Percentiles rank a stretch among this genome's conserved stretches.
Conservation (phyloP, 2,888 invertebrate species). For the Calliopum simillimum region DNA sequence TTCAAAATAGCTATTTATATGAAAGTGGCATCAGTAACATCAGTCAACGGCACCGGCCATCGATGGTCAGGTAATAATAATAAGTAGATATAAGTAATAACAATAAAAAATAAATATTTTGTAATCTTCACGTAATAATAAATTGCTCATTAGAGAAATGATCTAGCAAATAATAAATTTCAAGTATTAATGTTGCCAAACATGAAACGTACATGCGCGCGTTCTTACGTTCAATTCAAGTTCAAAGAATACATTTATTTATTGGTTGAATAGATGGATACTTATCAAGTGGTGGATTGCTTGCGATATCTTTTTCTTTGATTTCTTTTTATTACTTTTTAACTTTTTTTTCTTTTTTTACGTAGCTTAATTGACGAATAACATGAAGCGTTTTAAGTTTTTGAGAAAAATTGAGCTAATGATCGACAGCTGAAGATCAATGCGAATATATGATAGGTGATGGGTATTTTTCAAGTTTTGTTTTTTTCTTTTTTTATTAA, state of each 20-base stretch:
- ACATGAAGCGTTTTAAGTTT: too few species aligned
- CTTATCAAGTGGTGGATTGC: background rate
- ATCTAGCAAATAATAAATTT: constrained; percentile 23
- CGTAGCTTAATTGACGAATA: background rate
- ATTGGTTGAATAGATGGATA: too few species aligned
- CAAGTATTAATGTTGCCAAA: background rate
- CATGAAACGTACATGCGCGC: background rate
- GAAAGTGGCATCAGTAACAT: too few species aligned
- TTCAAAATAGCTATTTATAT: too few species aligned
- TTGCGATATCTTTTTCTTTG: background rate
- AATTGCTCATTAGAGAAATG: constrained; percentile 25
- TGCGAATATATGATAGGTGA: background rate
- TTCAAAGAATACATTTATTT: too few species aligned
- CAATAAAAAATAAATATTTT: constrained; percentile 7
- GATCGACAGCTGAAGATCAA: too few species aligned
- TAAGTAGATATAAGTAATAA: too few species aligned
- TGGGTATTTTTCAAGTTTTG: background rate
- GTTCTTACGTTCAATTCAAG: too few species aligned
- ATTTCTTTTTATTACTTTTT: background rate
- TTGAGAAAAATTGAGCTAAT: too few species aligned
- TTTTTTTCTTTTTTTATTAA: background rate
- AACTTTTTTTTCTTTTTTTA: background rate
- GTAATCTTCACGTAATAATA: constrained; percentile 17
- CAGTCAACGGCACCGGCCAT: too few species aligned
- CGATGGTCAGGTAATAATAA: too few species aligned